phyloP scores from a whole-genome alignment of 1,140 invertebrate species.

The Branchinecta lynchi region DNA sequence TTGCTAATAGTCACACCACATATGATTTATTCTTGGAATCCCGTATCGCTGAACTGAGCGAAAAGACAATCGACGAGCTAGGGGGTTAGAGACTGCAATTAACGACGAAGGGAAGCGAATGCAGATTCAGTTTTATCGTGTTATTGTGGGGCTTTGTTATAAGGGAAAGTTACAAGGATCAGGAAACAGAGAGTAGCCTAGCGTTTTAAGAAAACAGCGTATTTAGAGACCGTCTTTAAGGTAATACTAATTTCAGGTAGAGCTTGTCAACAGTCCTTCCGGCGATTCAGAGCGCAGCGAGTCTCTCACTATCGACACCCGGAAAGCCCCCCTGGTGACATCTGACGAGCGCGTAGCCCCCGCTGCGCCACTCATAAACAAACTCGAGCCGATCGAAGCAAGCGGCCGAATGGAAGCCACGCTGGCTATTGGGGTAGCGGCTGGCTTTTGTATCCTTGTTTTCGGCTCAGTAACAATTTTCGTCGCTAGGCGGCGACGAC shows the following conservation, averaged over 20 bases:
- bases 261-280: neutral
- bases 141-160: too few species aligned
- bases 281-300: neutral
- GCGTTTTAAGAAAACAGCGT: too few species aligned
- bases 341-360: constrained; percentile 5
- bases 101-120: too few species aligned
- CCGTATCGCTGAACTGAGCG: too few species aligned
- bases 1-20: too few species aligned
- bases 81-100: too few species aligned
- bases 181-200: too few species aligned
- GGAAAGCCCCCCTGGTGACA: neutral
- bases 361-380: neutral
- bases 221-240: too few species aligned
- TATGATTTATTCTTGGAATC: too few species aligned
- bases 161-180: too few species aligned
- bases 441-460: neutral
- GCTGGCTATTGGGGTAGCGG: neutral
- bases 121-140: too few species aligned
- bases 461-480: neutral
- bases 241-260: neutral
- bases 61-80: too few species aligned
- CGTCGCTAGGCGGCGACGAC: neutral
- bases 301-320: neutral
- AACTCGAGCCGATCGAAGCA: neutral
- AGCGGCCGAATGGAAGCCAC: neutral